Conservation (phyloP, 2,113 vertebrate species). For the Semnornis frantzii region DNA sequence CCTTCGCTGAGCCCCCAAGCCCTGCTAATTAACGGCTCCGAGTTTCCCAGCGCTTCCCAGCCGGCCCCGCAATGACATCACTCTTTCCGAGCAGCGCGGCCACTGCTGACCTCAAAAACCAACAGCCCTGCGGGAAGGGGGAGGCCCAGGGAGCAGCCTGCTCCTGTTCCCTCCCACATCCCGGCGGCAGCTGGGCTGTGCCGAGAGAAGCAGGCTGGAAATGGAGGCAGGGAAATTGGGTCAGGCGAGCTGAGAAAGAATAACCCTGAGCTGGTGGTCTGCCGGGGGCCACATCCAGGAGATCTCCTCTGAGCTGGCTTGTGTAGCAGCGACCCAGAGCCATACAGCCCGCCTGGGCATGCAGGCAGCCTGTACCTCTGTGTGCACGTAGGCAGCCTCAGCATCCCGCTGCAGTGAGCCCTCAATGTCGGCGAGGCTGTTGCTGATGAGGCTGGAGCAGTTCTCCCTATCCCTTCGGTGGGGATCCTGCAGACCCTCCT, state of each 20-base stretch:
- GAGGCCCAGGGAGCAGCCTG: neutral
- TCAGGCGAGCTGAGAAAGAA: conserved; percentile 5
- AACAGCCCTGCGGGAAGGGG: neutral
- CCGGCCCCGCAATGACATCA: conserved; percentile 38
- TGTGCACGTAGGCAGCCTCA: conserved; percentile 76
- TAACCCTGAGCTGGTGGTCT: neutral
- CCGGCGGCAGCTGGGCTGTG: neutral
- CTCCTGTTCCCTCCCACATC: neutral
- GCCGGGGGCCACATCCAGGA: neutral
- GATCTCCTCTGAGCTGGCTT: neutral
- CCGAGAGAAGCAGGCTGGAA: neutral
- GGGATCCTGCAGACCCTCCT: conserved; percentile 29
- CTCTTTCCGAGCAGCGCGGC: neutral
- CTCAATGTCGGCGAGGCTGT: conserved; percentile 61
- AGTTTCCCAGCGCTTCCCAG: conserved; percentile 10
- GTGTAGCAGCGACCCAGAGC: accelerated
- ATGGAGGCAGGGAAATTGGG: neutral
- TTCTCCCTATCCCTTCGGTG: conserved; percentile 40
- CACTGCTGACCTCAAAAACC: neutral
- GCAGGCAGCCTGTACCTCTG: conserved; percentile 69
- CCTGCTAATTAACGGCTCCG: neutral
- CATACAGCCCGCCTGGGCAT: too few relatives aligned
- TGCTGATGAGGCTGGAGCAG: conserved; percentile 50
- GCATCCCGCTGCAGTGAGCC: conserved; percentile 75
- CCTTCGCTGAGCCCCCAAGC: neutral